Evolutionary conservation across 2,888 invertebrate genomes (phyloP).

Genomic region (Mythimna impura): DNA sequence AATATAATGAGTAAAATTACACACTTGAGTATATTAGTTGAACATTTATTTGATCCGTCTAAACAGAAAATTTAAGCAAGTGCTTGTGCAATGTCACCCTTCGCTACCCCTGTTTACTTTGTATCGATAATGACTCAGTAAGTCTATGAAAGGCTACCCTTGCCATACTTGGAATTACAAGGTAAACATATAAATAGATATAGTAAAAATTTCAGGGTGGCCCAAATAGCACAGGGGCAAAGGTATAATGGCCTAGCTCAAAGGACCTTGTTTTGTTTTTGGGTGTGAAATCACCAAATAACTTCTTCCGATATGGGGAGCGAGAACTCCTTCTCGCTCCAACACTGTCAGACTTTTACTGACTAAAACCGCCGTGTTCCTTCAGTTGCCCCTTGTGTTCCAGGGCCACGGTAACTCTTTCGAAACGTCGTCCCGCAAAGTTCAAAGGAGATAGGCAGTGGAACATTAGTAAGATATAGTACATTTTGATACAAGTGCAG

Average conservation of each 20-base stretch:
- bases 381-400: too few relatives aligned
- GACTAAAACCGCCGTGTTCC: too few relatives aligned
- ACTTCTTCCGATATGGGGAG: too few relatives aligned
- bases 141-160: slow-evolving; percentile 27
- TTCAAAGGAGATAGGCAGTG: too few relatives aligned
- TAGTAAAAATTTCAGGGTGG: background rate
- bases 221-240: slow-evolving; percentile 3
- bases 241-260: slow-evolving; percentile 7
- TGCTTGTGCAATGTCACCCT: slow-evolving; percentile 61
- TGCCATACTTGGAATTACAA: slow-evolving; percentile 23
- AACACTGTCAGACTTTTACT: too few relatives aligned
- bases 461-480: too few relatives aligned
- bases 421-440: too few relatives aligned
- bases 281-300: too few relatives aligned
- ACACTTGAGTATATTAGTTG: background rate
- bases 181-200: slow-evolving; percentile 5
- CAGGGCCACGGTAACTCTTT: too few relatives aligned
- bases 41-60: slow-evolving; percentile 45
- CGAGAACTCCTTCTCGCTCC: too few relatives aligned
- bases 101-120: slow-evolving; percentile 61
- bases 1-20: background rate
- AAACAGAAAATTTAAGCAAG: slow-evolving; percentile 63
- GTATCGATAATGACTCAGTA: slow-evolving; percentile 57
- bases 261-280: too few relatives aligned
- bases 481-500: too few relatives aligned